Evolutionary conservation across 1,140 invertebrate genomes (phyloP), one percentile per base, ranked within the genome.

Genomic region (Stegodyphus dumicola): DNA sequence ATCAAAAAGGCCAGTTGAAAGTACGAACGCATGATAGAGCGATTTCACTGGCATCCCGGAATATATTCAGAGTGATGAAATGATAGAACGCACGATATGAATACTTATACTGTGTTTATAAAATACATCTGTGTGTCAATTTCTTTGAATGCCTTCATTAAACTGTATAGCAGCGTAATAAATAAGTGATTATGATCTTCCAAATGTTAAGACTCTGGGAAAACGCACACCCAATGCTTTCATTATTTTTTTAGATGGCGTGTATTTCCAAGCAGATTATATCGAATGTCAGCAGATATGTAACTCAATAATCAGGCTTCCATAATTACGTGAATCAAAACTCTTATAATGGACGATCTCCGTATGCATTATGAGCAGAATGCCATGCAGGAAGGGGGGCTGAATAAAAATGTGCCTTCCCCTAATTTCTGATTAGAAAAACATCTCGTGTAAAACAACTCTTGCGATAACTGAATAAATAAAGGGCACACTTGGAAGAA

Each of bases 371-470:
- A 75, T 66, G 75, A 83, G 65, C 75, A 48, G 54, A 60, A 60
- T 66, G 76, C 65, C 13, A 49, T 48, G 33, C 15, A 4, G 67
- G 53, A 69, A 33, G 70, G 78, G 18, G 54, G 78, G 18, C 18
- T 18, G 48, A 83, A 66, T 75, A 74, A 83, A 33, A 33, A 64
- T 73, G 51, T 53, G 70, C 80, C 70, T 83, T 49, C 54, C 70
- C 56, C 70, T 53, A 66, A 75, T 83, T 83, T 54, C 49, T 53
- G 53, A 83, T 83, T 83, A 80, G 69, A 78, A 71, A 74, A 81
- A 73, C 81, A 69, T 17, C 7, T 48, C 64, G 60, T 85, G 81
- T 77, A 85, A 85, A 85, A 77, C 74, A 85, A 85, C 81, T 85
- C 81, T 71, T 18, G 52, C 64, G 64, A 75, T 69, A 67, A 70